Conservation (phyloP, 2,888 invertebrate genomes). For the Cyaniris semiargus region DNA sequence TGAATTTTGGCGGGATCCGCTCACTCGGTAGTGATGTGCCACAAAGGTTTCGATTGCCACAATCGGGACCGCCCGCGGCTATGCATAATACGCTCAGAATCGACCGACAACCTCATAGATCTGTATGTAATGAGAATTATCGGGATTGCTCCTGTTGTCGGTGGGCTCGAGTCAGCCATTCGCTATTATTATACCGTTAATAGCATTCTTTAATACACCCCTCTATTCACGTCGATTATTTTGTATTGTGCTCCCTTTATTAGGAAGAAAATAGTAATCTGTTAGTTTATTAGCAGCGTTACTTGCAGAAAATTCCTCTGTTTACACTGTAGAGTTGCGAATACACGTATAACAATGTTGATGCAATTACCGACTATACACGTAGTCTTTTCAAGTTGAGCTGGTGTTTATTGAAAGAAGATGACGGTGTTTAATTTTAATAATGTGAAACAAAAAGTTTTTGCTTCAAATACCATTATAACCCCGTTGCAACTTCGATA, state of each 20-base stretch:
- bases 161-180: constrained; percentile 57
- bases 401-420: background rate
- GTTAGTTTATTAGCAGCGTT: constrained; percentile 72
- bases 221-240: constrained; percentile 69
- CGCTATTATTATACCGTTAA: constrained; percentile 67
- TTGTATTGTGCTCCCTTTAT: constrained; percentile 69
- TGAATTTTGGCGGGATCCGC: constrained; percentile 76
- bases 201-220: constrained; percentile 69
- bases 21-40: constrained; percentile 68
- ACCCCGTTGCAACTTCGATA: background rate
- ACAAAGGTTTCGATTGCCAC: constrained; percentile 70
- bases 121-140: constrained; percentile 80
- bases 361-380: background rate
- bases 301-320: constrained; percentile 64
- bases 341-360: background rate
- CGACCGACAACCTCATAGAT: constrained; percentile 71
- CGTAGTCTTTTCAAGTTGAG: background rate
- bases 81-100: constrained; percentile 71
- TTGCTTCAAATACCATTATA: background rate
- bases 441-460: background rate
- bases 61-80: constrained; percentile 72
- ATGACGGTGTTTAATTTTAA: background rate
- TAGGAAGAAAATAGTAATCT: constrained; percentile 72
- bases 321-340: constrained; percentile 21
- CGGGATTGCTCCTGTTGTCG: constrained; percentile 76